Percentiles rank a stretch among this genome's conserved stretches.
Conservation (phyloP, 2,113 vertebrate species). For the Sakesphorus luctuosus region DNA sequence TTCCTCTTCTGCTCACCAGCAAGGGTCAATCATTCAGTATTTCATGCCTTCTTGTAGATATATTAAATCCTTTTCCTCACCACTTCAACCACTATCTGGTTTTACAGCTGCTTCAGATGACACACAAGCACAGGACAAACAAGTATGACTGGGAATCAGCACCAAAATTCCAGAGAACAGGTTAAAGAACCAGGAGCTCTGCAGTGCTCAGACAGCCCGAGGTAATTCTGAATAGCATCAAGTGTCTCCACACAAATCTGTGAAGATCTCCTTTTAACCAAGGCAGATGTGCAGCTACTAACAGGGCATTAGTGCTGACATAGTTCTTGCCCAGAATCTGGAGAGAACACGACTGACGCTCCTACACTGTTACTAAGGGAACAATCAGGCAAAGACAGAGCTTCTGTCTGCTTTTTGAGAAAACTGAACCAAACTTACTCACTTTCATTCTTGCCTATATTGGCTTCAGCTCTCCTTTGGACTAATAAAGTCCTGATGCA, state of each 20-base stretch:
- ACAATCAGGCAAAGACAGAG: background rate
- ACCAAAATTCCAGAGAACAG: background rate
- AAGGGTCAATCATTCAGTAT: background rate
- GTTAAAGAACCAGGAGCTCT: background rate
- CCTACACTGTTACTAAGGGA: background rate
- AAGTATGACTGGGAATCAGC: background rate
- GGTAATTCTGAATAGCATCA: background rate
- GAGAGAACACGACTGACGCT: background rate
- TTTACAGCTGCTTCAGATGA: background rate
- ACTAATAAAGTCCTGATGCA: background rate
- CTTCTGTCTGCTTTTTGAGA: background rate
- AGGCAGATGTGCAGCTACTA: background rate
- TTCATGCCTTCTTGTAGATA: background rate
- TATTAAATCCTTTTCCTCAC: background rate
- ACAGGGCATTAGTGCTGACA: background rate
- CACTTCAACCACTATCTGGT: background rate
- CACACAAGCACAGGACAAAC: background rate
- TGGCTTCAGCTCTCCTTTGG: background rate
- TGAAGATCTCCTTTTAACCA: background rate
- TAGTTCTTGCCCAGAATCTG: background rate
- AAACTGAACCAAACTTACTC: background rate
- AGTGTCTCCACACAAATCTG: background rate
- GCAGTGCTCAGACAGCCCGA: background rate
- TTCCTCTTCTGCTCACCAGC: background rate
- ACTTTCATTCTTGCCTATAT: background rate